Evolutionary conservation across 2,113 vertebrate genomes (phyloP), one percentile per base, ranked within the genome.

Genomic region (Helogale parvula): DNA sequence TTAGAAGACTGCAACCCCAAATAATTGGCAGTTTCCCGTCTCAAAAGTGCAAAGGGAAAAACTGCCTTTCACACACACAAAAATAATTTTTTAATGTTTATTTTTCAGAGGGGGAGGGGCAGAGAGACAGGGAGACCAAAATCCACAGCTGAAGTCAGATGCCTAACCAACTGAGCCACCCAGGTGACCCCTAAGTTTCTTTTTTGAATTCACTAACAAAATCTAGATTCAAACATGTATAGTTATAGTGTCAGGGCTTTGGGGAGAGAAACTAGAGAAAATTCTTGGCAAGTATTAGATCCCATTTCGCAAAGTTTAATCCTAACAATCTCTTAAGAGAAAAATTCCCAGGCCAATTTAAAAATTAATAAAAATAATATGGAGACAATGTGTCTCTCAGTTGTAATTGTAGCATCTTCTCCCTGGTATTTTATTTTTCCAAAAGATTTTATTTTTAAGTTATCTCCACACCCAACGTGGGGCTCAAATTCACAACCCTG

Each of bases 1-100:
- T 93, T 88, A 85, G 69, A 95, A 96, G n/a, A 69, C 19, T 84
- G 54, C 50, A 97, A 60, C 2, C n/a, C 82, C 57, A 63, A 76
- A 77, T 41, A 41, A 69, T 47, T 85, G 60, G 21, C 41, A 50
- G 17, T 92, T 93, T 93, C 13, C 33, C 29, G 76, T 92, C 52
- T 83, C 72, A 90, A 92, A 92, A 92, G 31, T 85, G 38, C 74
- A 60, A 1, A 85, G n/a, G 25, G 35, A 31, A 94, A 84, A 95
- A 35, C 38, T 52, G 45, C 27, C 14, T 91, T 91, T 60, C 77
- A 87, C 31, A 83, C 52, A 54, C 16, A 54, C 52, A 17, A 15
- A 52, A 15, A 54, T 3, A 54, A 15, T 54, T 54, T 54, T 54
- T 54, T 54, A 17, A 54, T 54, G 16, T 54, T 54, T 54, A 54